Evolutionary conservation across 2,113 vertebrate species (phyloP).

Genomic region (Cheilinus undulatus): DNA sequence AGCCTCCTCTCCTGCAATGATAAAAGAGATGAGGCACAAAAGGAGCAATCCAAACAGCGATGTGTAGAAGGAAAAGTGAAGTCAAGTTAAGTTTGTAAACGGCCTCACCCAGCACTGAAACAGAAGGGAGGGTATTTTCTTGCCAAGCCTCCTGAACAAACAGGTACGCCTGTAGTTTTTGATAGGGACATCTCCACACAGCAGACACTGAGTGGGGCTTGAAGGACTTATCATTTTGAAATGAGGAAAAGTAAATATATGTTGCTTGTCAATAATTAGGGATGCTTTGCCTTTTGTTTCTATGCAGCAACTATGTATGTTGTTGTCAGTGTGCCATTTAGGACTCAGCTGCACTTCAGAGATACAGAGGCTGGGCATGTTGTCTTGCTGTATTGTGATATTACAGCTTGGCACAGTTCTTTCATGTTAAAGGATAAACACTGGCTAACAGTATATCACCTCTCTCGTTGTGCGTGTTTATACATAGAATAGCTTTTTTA

Average conservation of each 20-base stretch:
- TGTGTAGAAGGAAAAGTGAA: conserved; percentile 15
- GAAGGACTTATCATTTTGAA: conserved; percentile 81
- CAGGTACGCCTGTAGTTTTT: conserved; percentile 80
- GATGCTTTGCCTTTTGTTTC: conserved; percentile 81
- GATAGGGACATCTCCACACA: conserved; percentile 81
- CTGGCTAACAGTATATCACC: conserved; percentile 71
- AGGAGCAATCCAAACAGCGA: conserved; percentile 55
- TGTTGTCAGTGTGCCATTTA: conserved; percentile 83
- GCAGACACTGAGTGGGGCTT: conserved; percentile 77
- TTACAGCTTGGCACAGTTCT: conserved; percentile 69
- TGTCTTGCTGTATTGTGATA: conserved; percentile 75
- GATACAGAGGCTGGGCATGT: conserved; percentile 79
- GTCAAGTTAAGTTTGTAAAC: conserved; percentile 64
- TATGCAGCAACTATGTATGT: conserved; percentile 77
- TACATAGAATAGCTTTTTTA: conserved; percentile 61
- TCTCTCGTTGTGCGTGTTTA: conserved; percentile 62
- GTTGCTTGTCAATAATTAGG: conserved; percentile 85
- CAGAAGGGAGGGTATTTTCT: conserved; percentile 54
- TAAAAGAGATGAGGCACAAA: conserved; percentile 53
- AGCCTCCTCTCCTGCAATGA: conserved; percentile 9
- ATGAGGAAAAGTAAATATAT: conserved; percentile 82
- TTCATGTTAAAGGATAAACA: conserved; percentile 78
- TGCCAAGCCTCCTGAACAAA: conserved; percentile 78
- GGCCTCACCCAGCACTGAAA: conserved; percentile 57
- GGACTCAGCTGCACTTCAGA: conserved; percentile 81